Conservation (phyloP, 2,888 invertebrate genomes). For the Torymus texanus region DNA sequence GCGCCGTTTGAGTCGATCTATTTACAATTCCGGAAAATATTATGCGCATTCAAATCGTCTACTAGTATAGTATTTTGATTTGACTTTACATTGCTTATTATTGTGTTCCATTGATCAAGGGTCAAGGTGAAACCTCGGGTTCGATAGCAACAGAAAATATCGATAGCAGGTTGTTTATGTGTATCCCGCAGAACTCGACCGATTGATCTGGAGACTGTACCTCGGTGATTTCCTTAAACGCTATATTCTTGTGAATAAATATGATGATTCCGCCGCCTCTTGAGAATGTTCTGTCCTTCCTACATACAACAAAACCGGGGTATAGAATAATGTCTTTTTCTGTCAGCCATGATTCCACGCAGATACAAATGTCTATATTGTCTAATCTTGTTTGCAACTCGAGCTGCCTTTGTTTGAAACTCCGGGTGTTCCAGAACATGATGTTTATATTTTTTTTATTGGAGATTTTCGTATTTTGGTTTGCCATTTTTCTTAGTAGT, state of each 20-base stretch:
- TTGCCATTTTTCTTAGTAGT: too few species aligned
- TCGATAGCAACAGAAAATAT: conserved; percentile 14
- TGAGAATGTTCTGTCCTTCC: background rate
- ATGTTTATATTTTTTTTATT: too few species aligned
- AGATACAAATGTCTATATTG: too few species aligned
- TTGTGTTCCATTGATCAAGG: background rate
- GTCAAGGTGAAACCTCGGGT: background rate
- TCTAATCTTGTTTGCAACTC: too few species aligned
- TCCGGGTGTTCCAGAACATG: too few species aligned
- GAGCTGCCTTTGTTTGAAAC: too few species aligned
- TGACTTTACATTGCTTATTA: background rate
- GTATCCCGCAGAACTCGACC: background rate
- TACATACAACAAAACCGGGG: too few species aligned
- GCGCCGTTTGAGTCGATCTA: conserved; percentile 8
- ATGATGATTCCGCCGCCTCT: background rate
- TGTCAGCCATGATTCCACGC: too few species aligned
- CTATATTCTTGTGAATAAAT: background rate
- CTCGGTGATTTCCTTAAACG: background rate
- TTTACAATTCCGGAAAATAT: conserved; percentile 15
- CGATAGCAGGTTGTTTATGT: background rate
- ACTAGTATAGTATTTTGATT: conserved; percentile 1
- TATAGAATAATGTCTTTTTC: too few species aligned
- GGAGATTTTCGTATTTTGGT: too few species aligned
- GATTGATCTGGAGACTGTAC: background rate
- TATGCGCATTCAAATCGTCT: conserved; percentile 18